Percentiles rank a stretch among this genome's conserved stretches.
Conservation (phyloP, 2,888 invertebrate species). For the Xestia rhomboidea region DNA sequence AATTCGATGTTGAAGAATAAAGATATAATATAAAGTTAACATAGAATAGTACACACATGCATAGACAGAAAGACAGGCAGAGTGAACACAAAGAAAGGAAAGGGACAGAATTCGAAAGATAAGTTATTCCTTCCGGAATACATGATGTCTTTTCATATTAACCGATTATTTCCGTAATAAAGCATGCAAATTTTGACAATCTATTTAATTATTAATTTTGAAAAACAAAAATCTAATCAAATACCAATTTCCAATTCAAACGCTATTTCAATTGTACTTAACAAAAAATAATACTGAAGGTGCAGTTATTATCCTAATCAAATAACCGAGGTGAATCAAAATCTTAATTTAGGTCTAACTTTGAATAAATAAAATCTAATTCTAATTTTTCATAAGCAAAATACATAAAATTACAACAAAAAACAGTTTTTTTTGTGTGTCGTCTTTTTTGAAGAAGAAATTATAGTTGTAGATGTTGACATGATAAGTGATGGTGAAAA, state of each 20-base stretch:
- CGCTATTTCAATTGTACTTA: constrained; percentile 47
- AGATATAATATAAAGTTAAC: constrained; percentile 21
- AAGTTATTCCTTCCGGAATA: constrained; percentile 1
- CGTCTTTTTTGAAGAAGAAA: constrained; percentile 36
- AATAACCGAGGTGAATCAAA: constrained; percentile 50
- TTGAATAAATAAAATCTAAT: constrained; percentile 51
- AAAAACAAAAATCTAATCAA: constrained; percentile 31
- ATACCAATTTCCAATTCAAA: constrained; percentile 33
- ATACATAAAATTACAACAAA: constrained; percentile 31
- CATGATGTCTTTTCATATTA: not conserved
- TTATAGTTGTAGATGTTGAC: constrained; percentile 39
- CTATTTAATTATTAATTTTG: constrained; percentile 38
- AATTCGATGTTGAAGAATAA: constrained; percentile 5
- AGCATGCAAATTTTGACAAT: constrained; percentile 60
- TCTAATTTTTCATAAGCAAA: constrained; percentile 61
- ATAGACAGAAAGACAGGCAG: constrained; percentile 36
- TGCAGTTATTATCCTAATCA: constrained; percentile 53
- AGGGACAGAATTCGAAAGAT: constrained; percentile 1
- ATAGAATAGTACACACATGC: constrained; percentile 55
- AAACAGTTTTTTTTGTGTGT: constrained; percentile 52
- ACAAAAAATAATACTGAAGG: constrained; percentile 44
- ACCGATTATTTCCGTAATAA: constrained; percentile 15
- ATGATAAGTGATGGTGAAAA: constrained; percentile 44
- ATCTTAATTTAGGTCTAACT: constrained; percentile 43
- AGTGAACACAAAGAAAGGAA: constrained; percentile 6